Base-by-base conservation (phyloP, 1,140 invertebrate species). In the Drosophila sp. region DNA sequence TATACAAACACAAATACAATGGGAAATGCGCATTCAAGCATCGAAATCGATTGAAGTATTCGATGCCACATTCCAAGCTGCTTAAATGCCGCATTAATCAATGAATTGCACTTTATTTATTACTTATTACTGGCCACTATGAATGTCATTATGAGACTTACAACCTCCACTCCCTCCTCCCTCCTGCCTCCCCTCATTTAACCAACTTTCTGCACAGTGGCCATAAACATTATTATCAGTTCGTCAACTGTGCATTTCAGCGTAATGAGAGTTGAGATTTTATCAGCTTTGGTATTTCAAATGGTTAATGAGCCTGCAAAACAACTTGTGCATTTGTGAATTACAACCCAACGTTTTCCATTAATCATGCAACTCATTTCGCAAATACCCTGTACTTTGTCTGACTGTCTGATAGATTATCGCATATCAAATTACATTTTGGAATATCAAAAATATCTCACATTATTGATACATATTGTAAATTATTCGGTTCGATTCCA, bases 81-180 rank as follows among this genome's bases (percentile, higher is more conserved):
- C 46, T 72, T 66, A 72, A 67, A 53, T 43, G 58, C 36, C 27
- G 53, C 45, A 78, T 86, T 72, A 73, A 76, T 62, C 73, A 82
- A 79, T 76, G 72, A 87, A 79, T 79, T 73, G 78, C 76, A 34
- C 32, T 64, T 65, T 78, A 87, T 87, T 87, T 79, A 87, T 87
- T 63, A 53, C 65, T 64, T 48, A 74, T 63, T 56, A 62, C 67
- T 69, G 46, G 36, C 25, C 7, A 51, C 34, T 36, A 62, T 62
- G 40, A 69, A 41, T 36, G 27, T 76, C 58, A 53, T 51, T 64
- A 32, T 36, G 41, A 46, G n/a, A n/a, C n/a, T n/a, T n/a, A n/a
- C n/a, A n/a, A n/a, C n/a, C 11, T 18, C 14, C 32, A 14, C 32
- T 8, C 14, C 6, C 6, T 0, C 4, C 29, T 36, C 29, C 5